A percentile compares a stretch with the other conserved stretches of the same genome.
phyloP scores from a whole-genome alignment of 2,888 invertebrate species.

The Oeneis ivallda region DNA sequence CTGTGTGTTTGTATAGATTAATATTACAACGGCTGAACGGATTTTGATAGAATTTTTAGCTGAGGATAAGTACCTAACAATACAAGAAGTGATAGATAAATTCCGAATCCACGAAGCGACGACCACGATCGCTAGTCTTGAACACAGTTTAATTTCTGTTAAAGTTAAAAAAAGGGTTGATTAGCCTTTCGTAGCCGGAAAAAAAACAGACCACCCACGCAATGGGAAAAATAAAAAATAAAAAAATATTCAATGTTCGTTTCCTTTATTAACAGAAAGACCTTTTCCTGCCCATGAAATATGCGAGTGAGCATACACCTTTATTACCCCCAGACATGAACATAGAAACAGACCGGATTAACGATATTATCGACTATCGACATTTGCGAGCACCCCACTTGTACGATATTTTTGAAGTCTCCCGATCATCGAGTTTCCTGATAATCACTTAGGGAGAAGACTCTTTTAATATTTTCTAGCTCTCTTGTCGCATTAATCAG shows the following conservation, averaged over 20 bases:
- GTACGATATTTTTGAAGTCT: slow-evolving; percentile 26
- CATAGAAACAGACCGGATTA: slow-evolving; percentile 25
- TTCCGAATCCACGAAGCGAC: no score
- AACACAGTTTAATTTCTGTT: no score
- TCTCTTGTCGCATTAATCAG: no score
- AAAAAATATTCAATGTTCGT: slow-evolving; percentile 1
- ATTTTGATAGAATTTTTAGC: no score
- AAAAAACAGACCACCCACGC: slow-evolving; percentile 6
- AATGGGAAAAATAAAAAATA: not conserved
- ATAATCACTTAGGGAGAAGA: not conserved
- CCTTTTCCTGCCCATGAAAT: slow-evolving; percentile 10
- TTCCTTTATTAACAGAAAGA: slow-evolving; percentile 10
- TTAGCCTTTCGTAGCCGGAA: not conserved
- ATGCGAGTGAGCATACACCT: not conserved
- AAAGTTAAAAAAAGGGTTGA: not conserved
- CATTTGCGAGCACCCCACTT: slow-evolving; percentile 26
- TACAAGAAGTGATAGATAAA: no score
- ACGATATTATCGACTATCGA: slow-evolving; percentile 24
- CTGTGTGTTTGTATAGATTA: no score
- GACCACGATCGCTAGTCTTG: no score
- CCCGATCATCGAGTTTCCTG: slow-evolving; percentile 1
- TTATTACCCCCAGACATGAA: slow-evolving; percentile 31
- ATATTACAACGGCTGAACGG: no score
- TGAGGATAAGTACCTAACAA: no score
- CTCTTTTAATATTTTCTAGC: not conserved